These are phyloP conservation scores for Spodoptera exigua DNA, from an alignment of 2,888 invertebrate genomes.

Conservation along the genomic window DNA sequence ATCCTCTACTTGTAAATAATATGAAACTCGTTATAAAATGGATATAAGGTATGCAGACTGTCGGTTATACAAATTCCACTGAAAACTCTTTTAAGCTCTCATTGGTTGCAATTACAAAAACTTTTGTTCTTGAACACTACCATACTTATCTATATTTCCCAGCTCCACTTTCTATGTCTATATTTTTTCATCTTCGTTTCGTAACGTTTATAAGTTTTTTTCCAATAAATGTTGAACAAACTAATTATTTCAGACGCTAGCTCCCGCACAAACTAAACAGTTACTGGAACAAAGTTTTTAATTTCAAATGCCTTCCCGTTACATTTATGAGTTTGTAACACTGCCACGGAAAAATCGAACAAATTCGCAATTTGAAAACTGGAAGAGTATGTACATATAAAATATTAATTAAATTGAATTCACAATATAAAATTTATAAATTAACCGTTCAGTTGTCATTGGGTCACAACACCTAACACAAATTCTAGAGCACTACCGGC, in stretches of 20 bases:
- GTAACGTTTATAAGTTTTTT: slow-evolving; percentile 12
- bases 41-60: not conserved
- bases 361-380: too few relatives aligned
- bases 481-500: too few relatives aligned
- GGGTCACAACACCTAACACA: too few relatives aligned
- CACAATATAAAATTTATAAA: too few relatives aligned
- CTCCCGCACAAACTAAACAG: slow-evolving; percentile 1
- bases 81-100: slow-evolving; percentile 18
- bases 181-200: slow-evolving; percentile 37
- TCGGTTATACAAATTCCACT: slow-evolving; percentile 2
- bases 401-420: too few relatives aligned
- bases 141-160: slow-evolving; percentile 13
- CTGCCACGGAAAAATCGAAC: too few relatives aligned
- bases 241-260: slow-evolving; percentile 26
- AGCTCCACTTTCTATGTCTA: slow-evolving; percentile 3
- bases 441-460: too few relatives aligned
- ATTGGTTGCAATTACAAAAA: slow-evolving; percentile 28
- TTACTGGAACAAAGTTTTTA: slow-evolving; percentile 7
- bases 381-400: too few relatives aligned
- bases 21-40: not conserved
- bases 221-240: slow-evolving; percentile 29
- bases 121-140: slow-evolving; percentile 6
- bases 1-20: too few relatives aligned
- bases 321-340: slow-evolving; percentile 3
- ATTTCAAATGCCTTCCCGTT: slow-evolving; percentile 17